Evolutionary conservation across 2,888 invertebrate species (phyloP).

Genomic region (Caenorhabditis becei): DNA sequence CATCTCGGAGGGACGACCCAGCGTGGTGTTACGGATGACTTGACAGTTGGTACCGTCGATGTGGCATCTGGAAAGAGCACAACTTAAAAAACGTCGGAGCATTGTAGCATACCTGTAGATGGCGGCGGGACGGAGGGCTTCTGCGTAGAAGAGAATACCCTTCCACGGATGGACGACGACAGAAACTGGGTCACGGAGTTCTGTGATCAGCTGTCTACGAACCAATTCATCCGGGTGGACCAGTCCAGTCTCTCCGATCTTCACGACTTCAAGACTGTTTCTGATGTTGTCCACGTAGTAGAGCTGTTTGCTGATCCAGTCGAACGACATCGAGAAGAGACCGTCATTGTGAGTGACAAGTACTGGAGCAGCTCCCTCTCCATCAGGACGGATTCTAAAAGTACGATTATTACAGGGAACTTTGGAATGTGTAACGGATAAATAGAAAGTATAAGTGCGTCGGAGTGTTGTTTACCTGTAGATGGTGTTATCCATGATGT

Average conservation of each 20-base stretch:
- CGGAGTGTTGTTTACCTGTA: conserved; percentile 76
- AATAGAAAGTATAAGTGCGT: too few relatives aligned
- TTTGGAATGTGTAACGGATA: background rate
- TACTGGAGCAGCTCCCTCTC: conserved; percentile 84
- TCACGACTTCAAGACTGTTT: conserved; percentile 88
- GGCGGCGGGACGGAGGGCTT: conserved; percentile 93
- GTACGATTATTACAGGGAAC: too few relatives aligned
- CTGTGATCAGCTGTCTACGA: conserved; percentile 76
- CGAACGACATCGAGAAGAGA: conserved; percentile 94
- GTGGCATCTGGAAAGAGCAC: conserved; percentile 88
- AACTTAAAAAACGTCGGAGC: background rate
- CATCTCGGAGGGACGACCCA: conserved; percentile 82
- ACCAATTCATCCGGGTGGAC: conserved; percentile 80
- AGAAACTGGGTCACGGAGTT: conserved; percentile 90
- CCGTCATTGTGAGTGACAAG: conserved; percentile 96
- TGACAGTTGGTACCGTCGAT: conserved; percentile 92
- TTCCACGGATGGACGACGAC: conserved; percentile 97
- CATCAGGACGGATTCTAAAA: conserved; percentile 86
- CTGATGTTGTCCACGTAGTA: conserved; percentile 96
- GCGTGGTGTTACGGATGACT: conserved; percentile 79
- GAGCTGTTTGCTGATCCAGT: conserved; percentile 95
- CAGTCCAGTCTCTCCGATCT: conserved; percentile 71
- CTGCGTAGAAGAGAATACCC: conserved; percentile 92
- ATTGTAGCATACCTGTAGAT: conserved; percentile 87
- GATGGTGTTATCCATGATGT: conserved; percentile 87